Evolutionary conservation across 2,113 vertebrate genomes (phyloP), one percentile per base, ranked within the genome.

Genomic region (Oreochromis aureus): DNA sequence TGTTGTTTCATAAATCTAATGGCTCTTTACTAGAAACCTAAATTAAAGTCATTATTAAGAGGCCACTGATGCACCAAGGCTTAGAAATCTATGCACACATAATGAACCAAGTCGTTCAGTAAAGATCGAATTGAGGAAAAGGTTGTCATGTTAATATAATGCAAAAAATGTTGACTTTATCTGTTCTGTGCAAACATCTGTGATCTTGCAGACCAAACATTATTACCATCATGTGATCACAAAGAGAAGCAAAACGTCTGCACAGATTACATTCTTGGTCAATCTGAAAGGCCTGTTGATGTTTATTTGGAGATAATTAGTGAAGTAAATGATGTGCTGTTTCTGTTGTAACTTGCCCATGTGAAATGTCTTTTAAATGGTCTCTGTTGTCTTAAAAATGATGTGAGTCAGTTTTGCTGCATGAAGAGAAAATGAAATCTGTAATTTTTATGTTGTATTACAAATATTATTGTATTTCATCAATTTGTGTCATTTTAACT

Each of bases 251-350:
- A 55, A 22, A 55, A 22, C n/a, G 2, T 55, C 53, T 55, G 10
- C 19, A 55, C n/a, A 22, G 10, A 22, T 22, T 22, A 55, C 5
- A 0, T 11, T 22, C 5, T 55, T 11, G 53, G n/a, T 55, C 53
- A 22, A 22, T 55, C 53, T 55, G 53, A 55, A 55, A 55, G 53
- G 10, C 53, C 53, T 22, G n/a, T 55, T 55, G 53, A 11, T 55
- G n/a, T 55, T 55, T 55, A 11, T 10, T 0, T 55, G 10, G 53
- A 55, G 9, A 54, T 54, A 54, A 54, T 54, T 54, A n/a, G 19
- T 54, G 9, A n/a, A 54, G 9, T 54, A n/a, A 54, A 54, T 10
- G 48, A 4, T 5, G 48, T 7, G 7, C 48, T 0, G 48, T 51
- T 51, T 51, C 48, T 51, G 48, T 51, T 51, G 48, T 51, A 51